Conservation (phyloP, 2,797 vertebrate genomes). For the Trachurus trachurus region DNA sequence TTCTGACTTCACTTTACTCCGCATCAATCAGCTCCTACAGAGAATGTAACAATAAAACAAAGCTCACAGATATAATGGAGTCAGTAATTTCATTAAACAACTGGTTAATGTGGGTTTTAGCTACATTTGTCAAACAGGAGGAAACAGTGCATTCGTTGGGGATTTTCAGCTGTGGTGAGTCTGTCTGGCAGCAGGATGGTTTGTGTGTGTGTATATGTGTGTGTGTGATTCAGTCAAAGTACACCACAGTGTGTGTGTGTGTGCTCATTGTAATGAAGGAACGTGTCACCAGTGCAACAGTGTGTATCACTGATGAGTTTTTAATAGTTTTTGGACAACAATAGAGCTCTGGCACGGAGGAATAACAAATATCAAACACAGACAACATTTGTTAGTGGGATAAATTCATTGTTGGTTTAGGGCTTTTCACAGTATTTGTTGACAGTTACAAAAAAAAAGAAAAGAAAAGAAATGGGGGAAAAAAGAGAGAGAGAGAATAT, state of each 20-base stretch:
- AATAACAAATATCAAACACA: constrained; percentile 7
- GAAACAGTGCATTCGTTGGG: constrained; percentile 2
- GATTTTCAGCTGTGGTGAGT: constrained; percentile 27
- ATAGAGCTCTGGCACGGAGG: constrained; percentile 32
- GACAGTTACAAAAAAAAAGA: neutral
- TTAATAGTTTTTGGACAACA: constrained; percentile 51
- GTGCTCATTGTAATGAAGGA: constrained; percentile 28
- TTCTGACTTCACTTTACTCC: neutral
- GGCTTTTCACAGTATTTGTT: neutral
- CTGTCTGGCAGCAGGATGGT: constrained; percentile 18
- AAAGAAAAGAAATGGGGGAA: no score
- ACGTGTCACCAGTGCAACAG: constrained; percentile 22
- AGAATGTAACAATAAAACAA: neutral
- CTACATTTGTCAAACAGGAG: neutral
- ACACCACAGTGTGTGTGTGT: constrained; percentile 13
- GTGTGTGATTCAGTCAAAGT: constrained; percentile 15
- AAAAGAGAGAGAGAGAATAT: neutral
- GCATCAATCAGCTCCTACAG: neutral
- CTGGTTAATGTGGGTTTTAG: neutral
- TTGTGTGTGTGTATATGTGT: constrained; percentile 19
- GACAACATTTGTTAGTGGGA: neutral
- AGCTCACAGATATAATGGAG: neutral
- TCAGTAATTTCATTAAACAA: neutral
- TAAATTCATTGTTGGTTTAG: constrained; percentile 22
- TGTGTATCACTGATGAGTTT: constrained; percentile 26